These are phyloP conservation scores for Lycocerus yunnanus DNA, from an alignment of 2,888 invertebrate genomes.

Conservation along the genomic window DNA sequence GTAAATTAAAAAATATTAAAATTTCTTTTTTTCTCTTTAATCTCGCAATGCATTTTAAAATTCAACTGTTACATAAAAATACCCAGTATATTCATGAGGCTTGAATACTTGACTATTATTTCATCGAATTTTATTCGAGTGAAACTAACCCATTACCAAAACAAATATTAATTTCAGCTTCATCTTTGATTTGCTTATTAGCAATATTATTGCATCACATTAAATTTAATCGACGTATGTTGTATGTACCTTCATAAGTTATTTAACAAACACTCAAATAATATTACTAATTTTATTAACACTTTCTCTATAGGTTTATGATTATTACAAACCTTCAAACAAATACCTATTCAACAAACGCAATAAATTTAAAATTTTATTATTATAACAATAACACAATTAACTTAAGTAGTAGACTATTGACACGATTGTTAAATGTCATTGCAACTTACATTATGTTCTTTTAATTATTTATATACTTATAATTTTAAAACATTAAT, in stretches of 20 bases:
- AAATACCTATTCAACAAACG: background rate
- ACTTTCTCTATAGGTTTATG: background rate
- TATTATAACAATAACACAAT: background rate
- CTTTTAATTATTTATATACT: too few relatives aligned
- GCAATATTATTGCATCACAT: background rate
- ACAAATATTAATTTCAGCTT: background rate
- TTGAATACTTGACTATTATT: background rate
- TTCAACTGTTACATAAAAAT: background rate
- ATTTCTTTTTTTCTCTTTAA: too few relatives aligned
- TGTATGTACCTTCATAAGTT: background rate
- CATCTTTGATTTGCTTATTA: background rate
- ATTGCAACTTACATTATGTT: too few relatives aligned
- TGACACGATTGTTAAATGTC: too few relatives aligned
- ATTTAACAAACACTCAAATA: background rate
- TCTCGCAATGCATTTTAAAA: background rate
- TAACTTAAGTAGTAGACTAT: too few relatives aligned
- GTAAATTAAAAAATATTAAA: background rate
- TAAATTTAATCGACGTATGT: background rate
- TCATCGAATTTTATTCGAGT: background rate
- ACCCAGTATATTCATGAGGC: background rate
- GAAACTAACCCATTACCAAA: background rate
- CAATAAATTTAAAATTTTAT: background rate
- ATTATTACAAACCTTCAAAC: background rate
- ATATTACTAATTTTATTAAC: background rate
- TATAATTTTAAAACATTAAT: too few relatives aligned